A percentile compares a stretch with the other conserved stretches of the same genome.
Conservation (phyloP, 2,113 vertebrate species). For the Urocolius indicus region DNA sequence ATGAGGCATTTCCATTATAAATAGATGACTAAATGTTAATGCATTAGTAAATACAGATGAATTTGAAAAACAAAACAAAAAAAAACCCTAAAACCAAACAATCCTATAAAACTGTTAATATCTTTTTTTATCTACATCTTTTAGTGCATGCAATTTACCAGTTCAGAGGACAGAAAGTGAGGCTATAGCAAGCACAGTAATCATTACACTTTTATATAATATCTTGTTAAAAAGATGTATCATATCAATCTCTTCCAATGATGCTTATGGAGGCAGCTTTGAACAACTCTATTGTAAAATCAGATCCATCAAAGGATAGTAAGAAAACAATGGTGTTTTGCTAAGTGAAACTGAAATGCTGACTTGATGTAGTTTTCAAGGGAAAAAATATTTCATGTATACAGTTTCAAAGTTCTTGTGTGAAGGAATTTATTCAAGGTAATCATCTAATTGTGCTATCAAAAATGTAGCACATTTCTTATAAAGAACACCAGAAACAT, state of each 20-base stretch:
- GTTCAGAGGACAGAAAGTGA: not conserved
- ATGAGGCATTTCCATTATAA: not conserved
- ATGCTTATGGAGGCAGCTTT: not conserved
- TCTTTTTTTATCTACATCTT: not conserved
- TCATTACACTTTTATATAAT: not conserved
- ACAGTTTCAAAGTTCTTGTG: not conserved
- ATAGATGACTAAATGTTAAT: not conserved
- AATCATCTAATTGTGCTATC: not conserved
- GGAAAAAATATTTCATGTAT: not conserved
- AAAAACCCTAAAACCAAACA: too few species aligned
- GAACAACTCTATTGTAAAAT: not conserved
- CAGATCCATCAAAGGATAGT: not conserved
- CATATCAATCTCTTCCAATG: not conserved
- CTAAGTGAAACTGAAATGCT: not conserved
- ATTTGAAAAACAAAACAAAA: not conserved
- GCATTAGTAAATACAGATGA: not conserved
- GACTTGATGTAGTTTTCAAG: not conserved
- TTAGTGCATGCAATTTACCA: not conserved
- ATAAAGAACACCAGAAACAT: not conserved
- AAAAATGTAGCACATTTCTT: not conserved
- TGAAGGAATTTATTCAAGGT: not conserved
- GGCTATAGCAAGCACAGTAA: not conserved
- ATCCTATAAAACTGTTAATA: not conserved
- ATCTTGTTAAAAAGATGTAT: not conserved
- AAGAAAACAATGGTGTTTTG: not conserved